Evolutionary conservation across 2,888 invertebrate genomes (phyloP).

Genomic region (Diabrotica balteata): DNA sequence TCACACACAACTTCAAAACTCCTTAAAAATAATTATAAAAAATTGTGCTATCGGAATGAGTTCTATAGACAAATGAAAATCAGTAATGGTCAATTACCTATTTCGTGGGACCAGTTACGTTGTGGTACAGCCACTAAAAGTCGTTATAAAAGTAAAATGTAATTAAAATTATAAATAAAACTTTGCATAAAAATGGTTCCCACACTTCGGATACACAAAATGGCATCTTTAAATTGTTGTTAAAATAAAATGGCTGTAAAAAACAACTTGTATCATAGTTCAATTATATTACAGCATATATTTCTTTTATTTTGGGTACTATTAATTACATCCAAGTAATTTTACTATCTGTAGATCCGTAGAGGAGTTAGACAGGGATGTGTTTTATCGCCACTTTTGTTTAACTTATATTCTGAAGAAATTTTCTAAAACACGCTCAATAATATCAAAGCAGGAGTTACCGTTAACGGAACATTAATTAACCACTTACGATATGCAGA

Average conservation of each 20-base stretch:
- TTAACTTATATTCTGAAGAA: too few species aligned
- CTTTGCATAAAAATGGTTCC: not conserved
- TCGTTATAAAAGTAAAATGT: constrained; percentile 54
- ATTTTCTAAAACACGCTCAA: too few species aligned
- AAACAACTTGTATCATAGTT: too few species aligned
- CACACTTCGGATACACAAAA: not conserved
- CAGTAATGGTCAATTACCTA: constrained; percentile 64
- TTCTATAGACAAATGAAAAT: constrained; percentile 58
- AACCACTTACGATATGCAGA: too few species aligned
- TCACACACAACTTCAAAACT: not conserved
- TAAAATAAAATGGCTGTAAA: not conserved
- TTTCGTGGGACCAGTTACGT: constrained; percentile 69
- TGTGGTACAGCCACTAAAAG: constrained; percentile 69
- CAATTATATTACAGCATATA: too few species aligned
- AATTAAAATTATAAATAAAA: not conserved
- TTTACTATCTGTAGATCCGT: too few species aligned
- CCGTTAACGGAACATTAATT: too few species aligned
- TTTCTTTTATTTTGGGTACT: too few species aligned
- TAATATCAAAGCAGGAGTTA: too few species aligned
- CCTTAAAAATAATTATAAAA: not conserved
- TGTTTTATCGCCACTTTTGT: too few species aligned
- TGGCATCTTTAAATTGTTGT: not conserved
- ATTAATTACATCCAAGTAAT: too few species aligned
- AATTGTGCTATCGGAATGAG: constrained; percentile 28
- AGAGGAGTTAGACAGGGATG: too few species aligned